phyloP scores from a whole-genome alignment of 2,888 invertebrate species.

The Thelaira solivaga region DNA sequence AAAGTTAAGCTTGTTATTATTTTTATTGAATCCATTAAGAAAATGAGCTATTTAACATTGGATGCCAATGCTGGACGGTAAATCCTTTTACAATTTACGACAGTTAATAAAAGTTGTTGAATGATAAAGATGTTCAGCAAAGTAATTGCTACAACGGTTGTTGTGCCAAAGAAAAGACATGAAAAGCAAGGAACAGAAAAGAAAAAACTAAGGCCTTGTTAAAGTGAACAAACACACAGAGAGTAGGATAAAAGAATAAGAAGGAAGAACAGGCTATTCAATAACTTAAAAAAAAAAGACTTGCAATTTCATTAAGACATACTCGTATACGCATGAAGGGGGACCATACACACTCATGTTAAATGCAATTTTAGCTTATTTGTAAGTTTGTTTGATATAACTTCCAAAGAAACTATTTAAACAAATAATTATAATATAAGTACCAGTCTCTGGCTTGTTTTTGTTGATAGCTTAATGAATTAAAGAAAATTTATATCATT shows the following conservation, averaged over 20 bases:
- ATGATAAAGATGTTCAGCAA: conserved; percentile 56
- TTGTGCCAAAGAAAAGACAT: conserved; percentile 34
- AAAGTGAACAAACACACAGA: conserved; percentile 14
- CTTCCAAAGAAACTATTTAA: no score
- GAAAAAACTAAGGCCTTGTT: no score
- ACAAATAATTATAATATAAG: no score
- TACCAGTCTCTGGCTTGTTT: no score
- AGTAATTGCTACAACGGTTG: conserved; percentile 54
- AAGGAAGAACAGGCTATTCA: neutral
- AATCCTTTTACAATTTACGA: conserved; percentile 60
- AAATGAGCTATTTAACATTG: conserved; percentile 60
- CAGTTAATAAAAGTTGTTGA: conserved; percentile 62
- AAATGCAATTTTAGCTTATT: no score
- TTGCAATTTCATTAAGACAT: conserved; percentile 9
- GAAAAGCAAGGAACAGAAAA: no score
- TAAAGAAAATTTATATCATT: no score
- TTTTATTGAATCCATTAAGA: conserved; percentile 60
- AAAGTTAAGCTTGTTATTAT: conserved; percentile 33
- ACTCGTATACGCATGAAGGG: no score
- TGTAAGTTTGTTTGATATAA: no score
- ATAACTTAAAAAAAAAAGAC: conserved; percentile 15
- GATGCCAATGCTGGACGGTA: conserved; percentile 50
- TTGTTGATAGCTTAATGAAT: no score
- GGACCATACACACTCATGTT: no score
- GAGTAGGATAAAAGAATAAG: neutral